These are phyloP conservation scores for Chitala chitala DNA, from an alignment of 2,113 vertebrate genomes.

Conservation along the genomic window DNA sequence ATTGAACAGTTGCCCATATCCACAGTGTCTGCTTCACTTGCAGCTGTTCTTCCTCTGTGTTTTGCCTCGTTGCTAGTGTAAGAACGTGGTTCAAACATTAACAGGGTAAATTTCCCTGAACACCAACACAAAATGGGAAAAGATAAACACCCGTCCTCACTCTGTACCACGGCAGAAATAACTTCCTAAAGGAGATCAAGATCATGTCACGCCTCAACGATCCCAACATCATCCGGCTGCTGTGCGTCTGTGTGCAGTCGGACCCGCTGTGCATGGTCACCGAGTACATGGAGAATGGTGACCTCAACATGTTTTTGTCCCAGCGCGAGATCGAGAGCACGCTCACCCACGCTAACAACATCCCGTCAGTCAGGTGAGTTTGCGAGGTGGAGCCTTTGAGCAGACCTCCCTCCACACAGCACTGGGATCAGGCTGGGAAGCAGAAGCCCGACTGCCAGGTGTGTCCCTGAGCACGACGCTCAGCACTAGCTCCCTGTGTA, in stretches of 20 bases:
- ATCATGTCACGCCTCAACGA: constrained; percentile 78
- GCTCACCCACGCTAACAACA: constrained; percentile 55
- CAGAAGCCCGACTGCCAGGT: neutral
- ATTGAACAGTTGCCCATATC: too few relatives aligned
- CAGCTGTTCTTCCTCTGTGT: too few relatives aligned
- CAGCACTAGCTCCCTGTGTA: too few relatives aligned
- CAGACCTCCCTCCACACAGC: neutral
- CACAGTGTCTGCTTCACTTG: too few relatives aligned
- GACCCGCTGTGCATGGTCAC: constrained; percentile 75
- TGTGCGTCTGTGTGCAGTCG: constrained; percentile 71
- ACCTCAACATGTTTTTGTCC: constrained; percentile 68
- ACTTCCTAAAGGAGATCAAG: constrained; percentile 81
- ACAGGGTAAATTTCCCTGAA: too few relatives aligned
- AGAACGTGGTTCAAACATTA: too few relatives aligned
- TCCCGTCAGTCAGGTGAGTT: constrained; percentile 46
- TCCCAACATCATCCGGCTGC: constrained; percentile 77
- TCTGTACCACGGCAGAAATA: constrained; percentile 53
- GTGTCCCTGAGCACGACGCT: too few relatives aligned
- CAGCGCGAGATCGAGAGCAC: constrained; percentile 73
- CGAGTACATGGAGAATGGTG: constrained; percentile 67
- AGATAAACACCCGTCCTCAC: neutral
- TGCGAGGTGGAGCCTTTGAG: too few relatives aligned
- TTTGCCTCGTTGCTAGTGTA: too few relatives aligned
- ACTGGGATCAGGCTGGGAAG: neutral
- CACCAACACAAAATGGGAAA: too few relatives aligned